Base-by-base conservation (phyloP, 2,888 invertebrate species). In the Eudemis profundana region DNA sequence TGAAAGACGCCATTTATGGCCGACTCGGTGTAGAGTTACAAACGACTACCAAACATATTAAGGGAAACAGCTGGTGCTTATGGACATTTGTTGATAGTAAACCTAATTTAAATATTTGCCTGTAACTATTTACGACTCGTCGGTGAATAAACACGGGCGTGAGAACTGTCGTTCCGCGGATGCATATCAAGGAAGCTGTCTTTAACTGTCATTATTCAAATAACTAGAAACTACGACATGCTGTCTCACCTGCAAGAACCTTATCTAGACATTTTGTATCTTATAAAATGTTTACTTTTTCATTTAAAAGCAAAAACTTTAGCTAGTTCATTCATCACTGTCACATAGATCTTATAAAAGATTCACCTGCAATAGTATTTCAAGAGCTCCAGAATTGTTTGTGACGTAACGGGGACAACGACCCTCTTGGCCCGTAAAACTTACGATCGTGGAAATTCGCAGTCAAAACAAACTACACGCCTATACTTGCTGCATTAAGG, bases 1-100 rank as follows among this genome's bases (percentile, higher is more conserved):
- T 89, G 89, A 90, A 89, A 90, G 90, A 87, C 84, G 78, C 76
- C 82, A 74, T 87, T 88, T 87, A 87, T 82, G 79, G 81, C 77
- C 78, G 69, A 76, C 74, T 73, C 73, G 78, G 88, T 88, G 80
- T 91, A 78, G 81, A 78, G 79, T 91, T 90, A 87, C 89, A 74
- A 76, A 75, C 77, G 73, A 74, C 75, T 73, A 71, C 71, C 75
- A 71, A 66, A 69, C 66, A 70, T 70, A 70, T 71, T 68, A 72
- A 66, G 70, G 75, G 77, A 75, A 79, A 78, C 76, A 76, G 70
- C 76, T 78, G 68, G 49, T 62, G 53, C 57, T 67, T 56, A 44
- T 36, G 47, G 42, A 33, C 66, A 78, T 83, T 82, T 86, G 84
- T 88, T 89, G 87, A 82, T 83, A 78, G 72, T 81, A 73, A 73